Evolutionary conservation across 2,888 invertebrate species (phyloP).

Genomic region (Cephus rjabovi): DNA sequence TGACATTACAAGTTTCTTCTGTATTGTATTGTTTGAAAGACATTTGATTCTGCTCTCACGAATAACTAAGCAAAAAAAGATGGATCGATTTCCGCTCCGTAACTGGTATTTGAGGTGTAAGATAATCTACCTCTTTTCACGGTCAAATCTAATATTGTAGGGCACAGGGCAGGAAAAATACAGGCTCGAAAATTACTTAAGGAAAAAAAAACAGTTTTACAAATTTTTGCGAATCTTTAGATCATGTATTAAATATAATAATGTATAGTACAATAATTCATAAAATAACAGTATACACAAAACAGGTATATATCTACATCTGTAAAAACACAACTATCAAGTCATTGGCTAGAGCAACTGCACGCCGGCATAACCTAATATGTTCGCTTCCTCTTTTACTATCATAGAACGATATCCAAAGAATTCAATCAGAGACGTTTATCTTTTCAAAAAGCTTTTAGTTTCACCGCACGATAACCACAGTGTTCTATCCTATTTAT

Average conservation of each 20-base stretch:
- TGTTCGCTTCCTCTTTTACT: neutral
- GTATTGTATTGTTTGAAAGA: too few relatives aligned
- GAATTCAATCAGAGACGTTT: neutral
- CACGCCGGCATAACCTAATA: conserved; percentile 11
- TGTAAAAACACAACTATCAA: conserved; percentile 36
- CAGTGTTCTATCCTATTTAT: conserved; percentile 1
- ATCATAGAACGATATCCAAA: neutral
- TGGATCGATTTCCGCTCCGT: neutral
- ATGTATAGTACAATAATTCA: conserved; percentile 51
- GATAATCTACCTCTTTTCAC: neutral
- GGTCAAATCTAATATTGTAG: neutral
- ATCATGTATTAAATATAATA: conserved; percentile 56
- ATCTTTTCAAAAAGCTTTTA: conserved; percentile 9
- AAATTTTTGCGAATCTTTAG: conserved; percentile 46
- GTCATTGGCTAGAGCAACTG: conserved; percentile 24
- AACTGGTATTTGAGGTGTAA: neutral
- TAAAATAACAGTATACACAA: conserved; percentile 51
- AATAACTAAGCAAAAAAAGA: too few relatives aligned
- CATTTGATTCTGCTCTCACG: too few relatives aligned
- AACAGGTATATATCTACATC: conserved; percentile 38
- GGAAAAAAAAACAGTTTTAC: conserved; percentile 9
- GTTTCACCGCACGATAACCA: neutral
- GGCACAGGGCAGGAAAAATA: neutral
- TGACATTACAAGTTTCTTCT: too few relatives aligned
- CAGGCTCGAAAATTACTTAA: neutral